Evolutionary conservation across 2,888 invertebrate species (phyloP).

Genomic region (Pilophorus perplexus): DNA sequence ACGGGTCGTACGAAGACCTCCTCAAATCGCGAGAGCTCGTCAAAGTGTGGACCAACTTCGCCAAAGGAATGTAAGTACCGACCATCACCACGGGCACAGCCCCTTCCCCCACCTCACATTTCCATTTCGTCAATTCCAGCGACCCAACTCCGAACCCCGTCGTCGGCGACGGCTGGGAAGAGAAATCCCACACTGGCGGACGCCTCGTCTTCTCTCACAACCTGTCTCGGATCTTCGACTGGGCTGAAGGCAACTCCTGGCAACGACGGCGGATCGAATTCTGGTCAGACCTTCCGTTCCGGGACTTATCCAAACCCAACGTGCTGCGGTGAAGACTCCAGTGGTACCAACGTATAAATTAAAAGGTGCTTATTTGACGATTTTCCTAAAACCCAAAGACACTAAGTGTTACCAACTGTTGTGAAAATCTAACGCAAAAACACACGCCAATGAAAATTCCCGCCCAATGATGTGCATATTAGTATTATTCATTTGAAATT

Average conservation of each 20-base stretch:
- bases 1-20: slow-evolving; percentile 49
- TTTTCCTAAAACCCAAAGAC: too few species aligned
- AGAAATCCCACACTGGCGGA: slow-evolving; percentile 34
- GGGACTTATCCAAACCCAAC: background rate
- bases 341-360: too few species aligned
- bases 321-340: background rate
- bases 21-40: slow-evolving; percentile 55
- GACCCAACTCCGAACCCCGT: slow-evolving; percentile 31
- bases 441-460: too few species aligned
- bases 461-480: too few species aligned
- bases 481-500: too few species aligned
- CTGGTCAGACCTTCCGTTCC: slow-evolving; percentile 38
- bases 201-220: slow-evolving; percentile 40
- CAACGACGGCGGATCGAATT: slow-evolving; percentile 38
- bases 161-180: slow-evolving; percentile 8
- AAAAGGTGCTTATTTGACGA: too few species aligned
- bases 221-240: slow-evolving; percentile 5
- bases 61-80: slow-evolving; percentile 56
- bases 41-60: slow-evolving; percentile 65
- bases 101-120: background rate
- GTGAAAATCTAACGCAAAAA: too few species aligned
- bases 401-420: too few species aligned
- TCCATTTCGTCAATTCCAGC: background rate
- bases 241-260: slow-evolving; percentile 3
- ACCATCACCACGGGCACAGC: background rate